A percentile compares a stretch with the other conserved stretches of the same genome.
Evolutionary conservation across 2,113 vertebrate species (phyloP).

Genomic region (Marmota monax): DNA sequence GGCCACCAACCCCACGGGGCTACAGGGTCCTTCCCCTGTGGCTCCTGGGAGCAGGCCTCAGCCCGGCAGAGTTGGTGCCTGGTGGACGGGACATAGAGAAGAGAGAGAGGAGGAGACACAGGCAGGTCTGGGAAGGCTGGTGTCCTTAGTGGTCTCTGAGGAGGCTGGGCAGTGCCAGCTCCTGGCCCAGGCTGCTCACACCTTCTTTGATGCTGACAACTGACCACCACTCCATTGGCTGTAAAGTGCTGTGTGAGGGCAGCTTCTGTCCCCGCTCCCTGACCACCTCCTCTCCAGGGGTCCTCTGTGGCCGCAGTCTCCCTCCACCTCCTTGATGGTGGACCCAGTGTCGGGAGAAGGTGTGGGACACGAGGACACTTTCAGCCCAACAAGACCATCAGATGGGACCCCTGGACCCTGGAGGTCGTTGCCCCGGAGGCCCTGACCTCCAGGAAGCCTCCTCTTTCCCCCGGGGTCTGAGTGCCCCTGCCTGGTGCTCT

Average conservation of each 20-base stretch:
- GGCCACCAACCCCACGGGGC: neutral
- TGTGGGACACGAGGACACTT: neutral
- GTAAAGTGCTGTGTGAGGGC: accelerated
- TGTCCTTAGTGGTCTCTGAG: neutral
- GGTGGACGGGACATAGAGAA: neutral
- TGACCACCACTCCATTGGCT: accelerated
- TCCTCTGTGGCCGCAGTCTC: accelerated
- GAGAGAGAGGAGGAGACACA: neutral
- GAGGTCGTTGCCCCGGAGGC: neutral
- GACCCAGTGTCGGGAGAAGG: accelerated
- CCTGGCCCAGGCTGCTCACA: too few species aligned
- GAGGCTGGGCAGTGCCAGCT: too few species aligned
- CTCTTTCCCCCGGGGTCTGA: neutral
- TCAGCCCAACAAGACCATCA: neutral
- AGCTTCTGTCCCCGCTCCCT: neutral
- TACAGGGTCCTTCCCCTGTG: neutral
- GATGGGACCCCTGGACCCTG: too few species aligned
- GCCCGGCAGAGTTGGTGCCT: neutral
- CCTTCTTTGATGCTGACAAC: too few species aligned
- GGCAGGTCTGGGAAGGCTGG: too few species aligned
- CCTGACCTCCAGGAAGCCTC: neutral
- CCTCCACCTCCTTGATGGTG: accelerated
- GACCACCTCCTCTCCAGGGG: accelerated
- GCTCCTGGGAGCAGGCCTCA: too few species aligned
- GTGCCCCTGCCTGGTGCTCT: too few species aligned